Evolutionary conservation across 2,797 vertebrate species (phyloP).

Genomic region (Halcyon leucocephala): DNA sequence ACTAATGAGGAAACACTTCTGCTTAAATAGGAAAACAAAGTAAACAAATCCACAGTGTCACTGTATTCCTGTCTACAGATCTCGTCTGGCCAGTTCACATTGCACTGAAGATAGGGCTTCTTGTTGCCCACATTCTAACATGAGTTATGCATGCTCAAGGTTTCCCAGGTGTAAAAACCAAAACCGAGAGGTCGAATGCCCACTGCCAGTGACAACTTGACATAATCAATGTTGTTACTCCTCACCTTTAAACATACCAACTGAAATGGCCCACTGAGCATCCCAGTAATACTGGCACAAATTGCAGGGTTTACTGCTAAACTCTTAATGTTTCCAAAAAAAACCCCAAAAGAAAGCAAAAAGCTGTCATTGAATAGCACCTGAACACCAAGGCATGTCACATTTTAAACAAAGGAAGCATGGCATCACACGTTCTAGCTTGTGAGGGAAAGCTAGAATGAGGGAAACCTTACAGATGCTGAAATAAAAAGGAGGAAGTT

Average conservation of each 20-base stretch:
- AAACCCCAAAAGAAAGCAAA: neutral
- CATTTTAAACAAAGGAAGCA: neutral
- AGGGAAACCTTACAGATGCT: neutral
- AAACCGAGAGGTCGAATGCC: neutral
- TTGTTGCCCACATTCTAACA: accelerated
- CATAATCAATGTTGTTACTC: neutral
- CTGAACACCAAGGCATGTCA: neutral
- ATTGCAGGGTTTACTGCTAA: neutral
- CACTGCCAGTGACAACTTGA: neutral
- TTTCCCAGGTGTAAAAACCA: neutral
- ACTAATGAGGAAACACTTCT: neutral
- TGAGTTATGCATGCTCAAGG: neutral
- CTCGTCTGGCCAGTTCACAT: neutral
- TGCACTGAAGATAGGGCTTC: neutral
- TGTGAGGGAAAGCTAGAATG: neutral
- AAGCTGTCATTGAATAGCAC: neutral
- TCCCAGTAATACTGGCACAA: neutral
- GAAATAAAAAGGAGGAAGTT: neutral
- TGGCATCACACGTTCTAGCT: neutral
- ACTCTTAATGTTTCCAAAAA: neutral
- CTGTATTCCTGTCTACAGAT: neutral
- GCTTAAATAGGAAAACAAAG: neutral
- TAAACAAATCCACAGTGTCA: neutral
- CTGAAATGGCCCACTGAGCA: neutral
- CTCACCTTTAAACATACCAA: neutral